Evolutionary conservation across 2,888 invertebrate species (phyloP), one percentile per base, ranked within the genome.

Genomic region (Hirtodrosophila cameraria): DNA sequence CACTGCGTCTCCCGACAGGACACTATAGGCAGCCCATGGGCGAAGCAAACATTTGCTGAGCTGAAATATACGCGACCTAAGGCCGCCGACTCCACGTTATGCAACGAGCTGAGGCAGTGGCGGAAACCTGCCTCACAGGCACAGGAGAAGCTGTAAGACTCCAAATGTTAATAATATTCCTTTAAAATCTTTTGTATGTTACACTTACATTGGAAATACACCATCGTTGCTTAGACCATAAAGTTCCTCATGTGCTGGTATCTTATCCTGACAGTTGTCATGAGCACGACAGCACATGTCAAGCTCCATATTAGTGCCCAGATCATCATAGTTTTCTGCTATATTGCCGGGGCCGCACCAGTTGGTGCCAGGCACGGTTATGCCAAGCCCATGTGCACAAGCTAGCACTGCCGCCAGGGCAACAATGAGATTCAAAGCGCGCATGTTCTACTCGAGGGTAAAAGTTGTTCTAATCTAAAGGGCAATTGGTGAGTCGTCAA

Each of bases 331-430:
- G 78, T 94, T 93, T 3, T 93, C 93, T 0, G 97, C 97, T 0
- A 94, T 93, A 88, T 94, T 94, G 0, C 97, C 97, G 73, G 95
- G 95, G 13, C 97, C 98, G 90, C 97, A 98, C 97, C 97, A 97
- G 88, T 96, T 95, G 0, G 97, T 97, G 4, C 82, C 97, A 95
- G 4, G 97, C 31, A 79, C 67, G 41, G 60, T 61, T n/a, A 83
- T 62, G 11, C 76, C 57, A 6, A 64, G 3, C 4, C 61, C 59
- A 15, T 54, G 12, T 1, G 23, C 53, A 9, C 36, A 36, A 11
- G 41, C 11, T 2, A 69, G 5, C 9, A 71, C 9, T 12, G 45
- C 49, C 15, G 25, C n/a, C 18, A 63, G 50, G 20, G 35, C 75
- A 35, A 70, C 7, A 12, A 31, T 4, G 3, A 38, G 50, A 1